phyloP scores from a whole-genome alignment of 2,797 vertebrate genomes.

The Neomorphus geoffroyi region DNA sequence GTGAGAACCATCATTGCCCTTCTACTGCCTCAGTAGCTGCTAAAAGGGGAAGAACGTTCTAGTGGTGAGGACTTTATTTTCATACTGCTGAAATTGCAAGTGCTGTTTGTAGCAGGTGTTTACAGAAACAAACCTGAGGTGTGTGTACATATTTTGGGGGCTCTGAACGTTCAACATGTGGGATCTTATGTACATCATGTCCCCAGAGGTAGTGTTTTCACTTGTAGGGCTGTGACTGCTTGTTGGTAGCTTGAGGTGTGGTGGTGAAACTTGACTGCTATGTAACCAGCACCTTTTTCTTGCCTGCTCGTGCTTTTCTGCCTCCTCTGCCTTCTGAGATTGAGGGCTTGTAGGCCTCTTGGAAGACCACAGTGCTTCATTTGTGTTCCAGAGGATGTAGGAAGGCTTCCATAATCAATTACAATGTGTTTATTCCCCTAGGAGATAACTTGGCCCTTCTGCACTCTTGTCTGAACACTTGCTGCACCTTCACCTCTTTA shows the following conservation, averaged over 20 bases:
- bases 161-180: not conserved
- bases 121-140: not conserved
- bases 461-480: not conserved
- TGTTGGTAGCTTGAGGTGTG: not conserved
- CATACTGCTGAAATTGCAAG: not conserved
- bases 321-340: not conserved
- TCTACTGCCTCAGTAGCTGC: not conserved
- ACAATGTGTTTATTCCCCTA: conserved; percentile 13
- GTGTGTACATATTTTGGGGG: not conserved
- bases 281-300: not conserved
- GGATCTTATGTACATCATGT: not conserved
- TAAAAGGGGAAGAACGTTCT: not conserved
- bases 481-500: conserved; percentile 67
- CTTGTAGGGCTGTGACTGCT: not conserved
- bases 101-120: not conserved
- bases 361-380: not conserved
- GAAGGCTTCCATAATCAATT: conserved; percentile 44
- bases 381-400: not conserved
- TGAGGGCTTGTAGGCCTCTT: not conserved
- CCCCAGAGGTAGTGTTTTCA: not conserved
- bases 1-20: not conserved
- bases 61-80: not conserved
- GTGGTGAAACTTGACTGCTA: not conserved
- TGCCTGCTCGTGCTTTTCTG: not conserved
- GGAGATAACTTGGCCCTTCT: conserved; percentile 16